phyloP scores from a whole-genome alignment of 2,113 vertebrate species.

The Eulacestoma nigropectus region DNA sequence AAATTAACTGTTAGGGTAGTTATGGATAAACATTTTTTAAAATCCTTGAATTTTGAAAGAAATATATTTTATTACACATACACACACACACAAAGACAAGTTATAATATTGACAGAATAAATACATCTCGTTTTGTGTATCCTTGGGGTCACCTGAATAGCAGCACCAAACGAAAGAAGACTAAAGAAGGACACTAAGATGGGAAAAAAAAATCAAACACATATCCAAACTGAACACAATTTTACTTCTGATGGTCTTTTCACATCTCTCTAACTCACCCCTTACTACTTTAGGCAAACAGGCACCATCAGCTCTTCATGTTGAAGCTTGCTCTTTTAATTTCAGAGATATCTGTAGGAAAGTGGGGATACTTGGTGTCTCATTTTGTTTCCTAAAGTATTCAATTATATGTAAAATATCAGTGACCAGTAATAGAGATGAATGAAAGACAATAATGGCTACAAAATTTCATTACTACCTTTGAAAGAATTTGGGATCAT shows the following conservation, averaged over 20 bases:
- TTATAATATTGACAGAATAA: background rate
- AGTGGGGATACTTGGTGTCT: background rate
- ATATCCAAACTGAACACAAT: background rate
- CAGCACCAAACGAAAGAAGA: background rate
- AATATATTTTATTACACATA: background rate
- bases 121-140: background rate
- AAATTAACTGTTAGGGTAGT: background rate
- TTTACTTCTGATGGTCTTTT: background rate
- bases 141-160: background rate
- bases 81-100: accelerated
- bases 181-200: background rate
- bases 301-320: background rate
- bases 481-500: background rate
- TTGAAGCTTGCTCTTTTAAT: background rate
- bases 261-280: background rate
- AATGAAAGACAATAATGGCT: background rate
- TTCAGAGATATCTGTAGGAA: background rate
- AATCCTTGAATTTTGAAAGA: background rate
- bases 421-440: background rate
- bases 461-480: background rate
- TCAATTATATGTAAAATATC: background rate
- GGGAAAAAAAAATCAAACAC: background rate
- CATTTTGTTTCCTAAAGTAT: background rate
- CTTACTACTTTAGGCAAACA: background rate
- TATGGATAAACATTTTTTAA: background rate